Base-by-base conservation (phyloP, 2,113 vertebrate genomes). In the Psephotus haematonotus region DNA sequence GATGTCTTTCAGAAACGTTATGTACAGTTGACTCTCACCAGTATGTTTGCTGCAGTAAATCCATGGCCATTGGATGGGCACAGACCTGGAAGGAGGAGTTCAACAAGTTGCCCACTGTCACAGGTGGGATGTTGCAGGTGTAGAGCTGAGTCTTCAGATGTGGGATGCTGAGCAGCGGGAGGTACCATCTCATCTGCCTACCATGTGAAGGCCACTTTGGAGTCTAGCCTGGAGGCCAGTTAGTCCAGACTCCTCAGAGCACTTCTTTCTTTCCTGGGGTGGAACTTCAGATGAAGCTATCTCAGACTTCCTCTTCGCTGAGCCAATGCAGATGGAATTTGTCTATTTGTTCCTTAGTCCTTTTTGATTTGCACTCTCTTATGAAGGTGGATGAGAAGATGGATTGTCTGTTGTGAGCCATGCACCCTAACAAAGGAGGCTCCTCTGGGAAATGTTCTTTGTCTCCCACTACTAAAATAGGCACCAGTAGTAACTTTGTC, bases 401-500 rank as follows among this genome's bases (percentile, higher is more conserved):
- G 47, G 49, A 4, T 50, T 76, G 28, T 78, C 68, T 88, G 44
- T 82, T 70, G 52, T 5, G 24, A 82, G 57, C 43, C 35, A 4
- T 43, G 50, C 20, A 46, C 37, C 25, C 79, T 87, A 19, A 82
- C 43, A 92, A 3, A 92, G 77, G 60, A 91, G 62, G 46, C 88
- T 93, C 43, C 10, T 78, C 67, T 49, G 7, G 74, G 35, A 49
- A 57, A n/a, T 25, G 31, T n/a, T 63, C 7, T 41, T 92, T 82
- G 43, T 90, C 44, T 83, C 41, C 33, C 23, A 15, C 79, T 92
- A 50, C 79, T 88, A 24, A 93, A 95, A 79, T 11, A 12, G 67
- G 52, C 39, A 82, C 41, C 47, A 35, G 52, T 19, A 28, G 63
- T 74, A 67, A 81, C 82, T 93, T 91, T 92, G 70, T 92, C 53